A percentile compares a stretch with the other conserved stretches of the same genome.
Evolutionary conservation across 2,797 vertebrate species (phyloP).

Genomic region (Benthosema pterotum): DNA sequence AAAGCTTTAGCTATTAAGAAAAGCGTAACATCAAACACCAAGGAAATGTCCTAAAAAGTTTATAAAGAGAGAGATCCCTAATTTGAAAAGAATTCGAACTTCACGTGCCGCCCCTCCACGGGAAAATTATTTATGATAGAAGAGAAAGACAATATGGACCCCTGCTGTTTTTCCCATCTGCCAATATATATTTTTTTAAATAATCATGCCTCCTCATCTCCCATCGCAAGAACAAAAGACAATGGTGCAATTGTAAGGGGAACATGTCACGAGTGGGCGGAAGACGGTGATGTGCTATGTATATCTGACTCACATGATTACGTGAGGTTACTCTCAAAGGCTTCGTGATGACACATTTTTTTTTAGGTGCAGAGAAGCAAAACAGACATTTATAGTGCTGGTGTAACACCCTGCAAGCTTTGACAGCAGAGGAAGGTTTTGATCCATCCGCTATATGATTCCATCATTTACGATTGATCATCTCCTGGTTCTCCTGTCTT

Average conservation of each 20-base stretch:
- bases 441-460: neutral
- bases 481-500: neutral
- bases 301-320: slow-evolving; percentile 11
- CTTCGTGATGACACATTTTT: slow-evolving; percentile 12
- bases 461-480: slow-evolving; percentile 13
- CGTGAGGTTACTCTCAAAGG: slow-evolving; percentile 17
- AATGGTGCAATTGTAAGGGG: slow-evolving; percentile 3
- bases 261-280: slow-evolving; percentile 1
- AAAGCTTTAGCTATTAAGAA: slow-evolving; percentile 38
- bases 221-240: slow-evolving; percentile 12
- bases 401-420: neutral
- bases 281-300: neutral
- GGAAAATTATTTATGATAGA: slow-evolving; percentile 8
- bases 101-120: slow-evolving; percentile 10
- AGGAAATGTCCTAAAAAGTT: slow-evolving; percentile 24
- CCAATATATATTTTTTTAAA: slow-evolving; percentile 35
- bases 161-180: slow-evolving; percentile 42
- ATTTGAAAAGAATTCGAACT: slow-evolving; percentile 25
- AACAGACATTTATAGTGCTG: neutral
- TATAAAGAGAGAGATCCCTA: slow-evolving; percentile 20
- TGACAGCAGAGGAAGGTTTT: neutral
- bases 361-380: neutral
- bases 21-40: slow-evolving; percentile 35
- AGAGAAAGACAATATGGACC: slow-evolving; percentile 18
- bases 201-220: slow-evolving; percentile 10